Conservation (phyloP, 2,797 vertebrate species). For the Chrysocyon brachyurus region DNA sequence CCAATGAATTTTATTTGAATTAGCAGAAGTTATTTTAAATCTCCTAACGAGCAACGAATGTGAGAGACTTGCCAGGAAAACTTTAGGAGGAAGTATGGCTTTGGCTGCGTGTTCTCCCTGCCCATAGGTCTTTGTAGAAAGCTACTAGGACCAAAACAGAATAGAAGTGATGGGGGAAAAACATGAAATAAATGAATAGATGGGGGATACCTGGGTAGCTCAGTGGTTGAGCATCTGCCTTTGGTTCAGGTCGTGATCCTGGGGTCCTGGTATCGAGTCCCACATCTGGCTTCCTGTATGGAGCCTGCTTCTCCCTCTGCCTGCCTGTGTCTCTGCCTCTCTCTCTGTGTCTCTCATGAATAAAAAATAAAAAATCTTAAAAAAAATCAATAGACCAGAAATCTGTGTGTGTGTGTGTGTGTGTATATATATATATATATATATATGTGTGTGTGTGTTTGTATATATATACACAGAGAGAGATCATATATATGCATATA, state of each 20-base stretch:
- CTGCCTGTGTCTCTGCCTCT: no score
- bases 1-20: not conserved
- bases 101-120: not conserved
- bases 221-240: no score
- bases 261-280: no score
- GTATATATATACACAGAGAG: not conserved
- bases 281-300: no score
- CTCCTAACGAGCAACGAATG: not conserved
- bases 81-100: not conserved
- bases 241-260: no score
- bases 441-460: not conserved
- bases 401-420: no score
- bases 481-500: not conserved
- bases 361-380: no score
- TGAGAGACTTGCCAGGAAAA: not conserved
- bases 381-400: not conserved
- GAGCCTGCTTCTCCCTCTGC: no score
- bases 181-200: not conserved
- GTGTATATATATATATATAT: not conserved
- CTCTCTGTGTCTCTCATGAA: no score
- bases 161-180: not conserved
- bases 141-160: not conserved
- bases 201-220: no score
- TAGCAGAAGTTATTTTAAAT: constrained; percentile 1
- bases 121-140: not conserved